These are phyloP conservation scores for Condylura cristata DNA, from an alignment of 2,113 vertebrate genomes.

Conservation along the genomic window DNA sequence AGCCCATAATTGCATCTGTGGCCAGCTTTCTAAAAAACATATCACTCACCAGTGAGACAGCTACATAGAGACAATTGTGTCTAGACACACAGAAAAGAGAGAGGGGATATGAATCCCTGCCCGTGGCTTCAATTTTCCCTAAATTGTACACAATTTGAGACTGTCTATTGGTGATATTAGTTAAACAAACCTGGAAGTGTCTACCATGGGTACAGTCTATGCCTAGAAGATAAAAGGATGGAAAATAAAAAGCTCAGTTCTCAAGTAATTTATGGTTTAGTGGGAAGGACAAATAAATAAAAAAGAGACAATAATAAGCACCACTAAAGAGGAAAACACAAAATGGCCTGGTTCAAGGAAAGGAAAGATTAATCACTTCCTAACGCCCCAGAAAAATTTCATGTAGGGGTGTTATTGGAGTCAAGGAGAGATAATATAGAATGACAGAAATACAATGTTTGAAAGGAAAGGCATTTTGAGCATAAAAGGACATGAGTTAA, in stretches of 20 bases:
- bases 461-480: neutral
- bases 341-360: neutral
- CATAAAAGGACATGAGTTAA: neutral
- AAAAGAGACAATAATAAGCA: neutral
- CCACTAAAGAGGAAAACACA: neutral
- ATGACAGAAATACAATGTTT: neutral
- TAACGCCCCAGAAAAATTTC: neutral
- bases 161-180: neutral
- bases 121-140: neutral
- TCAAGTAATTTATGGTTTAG: conserved; percentile 19
- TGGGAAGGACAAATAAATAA: neutral
- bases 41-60: neutral
- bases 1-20: neutral
- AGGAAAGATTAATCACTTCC: neutral
- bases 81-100: neutral
- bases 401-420: neutral
- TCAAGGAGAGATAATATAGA: neutral
- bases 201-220: neutral
- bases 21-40: neutral
- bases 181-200: neutral
- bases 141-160: neutral
- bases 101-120: neutral
- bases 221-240: neutral
- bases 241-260: neutral
- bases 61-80: neutral